A percentile compares a stretch with the other conserved stretches of the same genome.
These are phyloP conservation scores for Meandrina meandrites DNA, from an alignment of 92 coral and sea anemone genomes.

Conservation along the genomic window DNA sequence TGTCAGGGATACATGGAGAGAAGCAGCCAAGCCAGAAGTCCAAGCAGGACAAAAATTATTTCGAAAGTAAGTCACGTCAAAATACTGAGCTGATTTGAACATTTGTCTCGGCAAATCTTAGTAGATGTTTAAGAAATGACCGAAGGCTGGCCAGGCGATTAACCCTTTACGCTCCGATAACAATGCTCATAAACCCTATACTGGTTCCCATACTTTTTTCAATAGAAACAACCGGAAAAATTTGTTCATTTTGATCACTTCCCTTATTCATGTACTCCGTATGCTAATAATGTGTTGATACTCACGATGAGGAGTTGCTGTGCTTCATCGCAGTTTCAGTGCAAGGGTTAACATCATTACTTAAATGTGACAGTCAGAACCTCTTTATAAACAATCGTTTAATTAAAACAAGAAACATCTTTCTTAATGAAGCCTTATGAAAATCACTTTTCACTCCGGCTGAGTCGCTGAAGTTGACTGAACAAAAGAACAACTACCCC, in stretches of 20 bases:
- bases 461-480: not conserved
- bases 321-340: not conserved
- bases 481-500: not conserved
- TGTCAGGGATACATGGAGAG: constrained; percentile 32
- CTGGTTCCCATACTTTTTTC: not conserved
- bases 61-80: constrained; percentile 24
- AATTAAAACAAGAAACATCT: not conserved
- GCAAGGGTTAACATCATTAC: not conserved
- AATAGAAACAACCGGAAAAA: not conserved
- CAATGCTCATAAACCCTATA: not conserved
- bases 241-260: not conserved
- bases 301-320: not conserved
- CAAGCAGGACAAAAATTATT: constrained; percentile 44
- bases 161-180: not conserved
- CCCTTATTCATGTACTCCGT: not conserved
- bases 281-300: not conserved
- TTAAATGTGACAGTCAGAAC: not conserved
- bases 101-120: not conserved
- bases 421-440: not conserved
- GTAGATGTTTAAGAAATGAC: not conserved
- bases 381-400: not conserved
- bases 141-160: not conserved
- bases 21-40: constrained; percentile 31
- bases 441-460: not conserved
- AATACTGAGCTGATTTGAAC: not conserved